Evolutionary conservation across 2,797 vertebrate genomes (phyloP), one percentile per base, ranked within the genome.

Genomic region (Sebastes ruberrimus): DNA sequence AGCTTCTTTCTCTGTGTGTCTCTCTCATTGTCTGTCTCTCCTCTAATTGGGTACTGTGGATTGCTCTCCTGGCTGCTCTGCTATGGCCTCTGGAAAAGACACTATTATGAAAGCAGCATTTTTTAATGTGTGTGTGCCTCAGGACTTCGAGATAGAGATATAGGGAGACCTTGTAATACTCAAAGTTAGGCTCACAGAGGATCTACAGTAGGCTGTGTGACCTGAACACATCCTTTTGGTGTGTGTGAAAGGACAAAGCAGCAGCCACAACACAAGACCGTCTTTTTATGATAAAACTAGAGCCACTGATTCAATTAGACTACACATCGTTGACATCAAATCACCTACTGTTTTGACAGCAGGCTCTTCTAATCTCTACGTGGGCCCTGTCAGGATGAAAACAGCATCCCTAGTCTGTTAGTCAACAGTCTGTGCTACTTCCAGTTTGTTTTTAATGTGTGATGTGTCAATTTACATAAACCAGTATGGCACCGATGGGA

Each of bases 311-410:
- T 81, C 67, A 85, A 86, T 80, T 63, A 85, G 76, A 72, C n/a
- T 13, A 60, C 18, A 65, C 2, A 55, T 73, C 75, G 81, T 33
- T 85, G 64, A 83, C 53, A 82, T 61, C 28, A 76, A 64, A 74
- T 83, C 82, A 81, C 77, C 69, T 66, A 56, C 70, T 81, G 81
- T 60, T 83, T 59, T 82, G 88, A 90, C 82, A 83, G 77, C 9
- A 80, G 71, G 55, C 32, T 74, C 52, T 68, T 75, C 60, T 80
- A 60, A 83, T 78, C 80, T 70, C 38, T 64, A 49, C 10, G 32
- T 55, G 71, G 55, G 63, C 25, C n/a, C 22, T 10, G 49, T 61
- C 67, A 4, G 59, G 32, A 27, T 81, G 69, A 61, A 83, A 84
- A 73, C 64, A 64, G 18, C 72, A 63, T 66, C 62, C 27, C 49